Evolutionary conservation across 2,888 invertebrate species (phyloP), one percentile per base, ranked within the genome.

Genomic region (Chrysolina oricalcia): DNA sequence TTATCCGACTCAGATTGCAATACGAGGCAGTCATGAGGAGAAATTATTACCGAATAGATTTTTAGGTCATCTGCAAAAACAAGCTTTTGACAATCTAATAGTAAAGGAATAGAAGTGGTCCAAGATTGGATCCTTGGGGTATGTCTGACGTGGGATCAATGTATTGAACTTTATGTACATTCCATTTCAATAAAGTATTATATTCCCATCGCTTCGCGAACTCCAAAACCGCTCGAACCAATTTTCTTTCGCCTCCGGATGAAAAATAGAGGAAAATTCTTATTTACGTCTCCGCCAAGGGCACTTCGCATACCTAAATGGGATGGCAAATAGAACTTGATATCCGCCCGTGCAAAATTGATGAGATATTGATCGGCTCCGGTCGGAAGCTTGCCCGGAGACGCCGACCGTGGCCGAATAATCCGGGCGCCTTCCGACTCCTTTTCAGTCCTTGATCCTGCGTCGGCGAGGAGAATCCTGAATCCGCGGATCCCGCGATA

Each of bases 281-380:
- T 66, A 23, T 23, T 23, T 43, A 48, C 46, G 21, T 46, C 46
- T 27, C 48, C 66, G 23, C 23, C 41, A 65, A 17, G 50, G 50
- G 19, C 17, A 40, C 40, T 53, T 23, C 6, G 11, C 1, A 21
- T n/a, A 9, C 46, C 23, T 48, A 75, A 72, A 75, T 76, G 48
- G 70, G 56, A 73, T 46, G 21, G 76, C 67, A 76, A 76, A 76
- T 73, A 73, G 76, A 76, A 76, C 70, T 76, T 76, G 76, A 76
- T 76, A 76, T 76, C 73, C 73, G 59, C 43, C 67, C 76, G 62
- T 73, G 76, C 74, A 78, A 72, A 75, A 74, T 79, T 75, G 78
- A 76, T 75, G 75, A 78, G 84, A 82, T 86, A 86, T 86, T 86
- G 87, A 87, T 85, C 87, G 85, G 86, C 80, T 86, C 85, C 85